phyloP scores from a whole-genome alignment of 2,797 vertebrate genomes.

The Mastacembelus armatus region DNA sequence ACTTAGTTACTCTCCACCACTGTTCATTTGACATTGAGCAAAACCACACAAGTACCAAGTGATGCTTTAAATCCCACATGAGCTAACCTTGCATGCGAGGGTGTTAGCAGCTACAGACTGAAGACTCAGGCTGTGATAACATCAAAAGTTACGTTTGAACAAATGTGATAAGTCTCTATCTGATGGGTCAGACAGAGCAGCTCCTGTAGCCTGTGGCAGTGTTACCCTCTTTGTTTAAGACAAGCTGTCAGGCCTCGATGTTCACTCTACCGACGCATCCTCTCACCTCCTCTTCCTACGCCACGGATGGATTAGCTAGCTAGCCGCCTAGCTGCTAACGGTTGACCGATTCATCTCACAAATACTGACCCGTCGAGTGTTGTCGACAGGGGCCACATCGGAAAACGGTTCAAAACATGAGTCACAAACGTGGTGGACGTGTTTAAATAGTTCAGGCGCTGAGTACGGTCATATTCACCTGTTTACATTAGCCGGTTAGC shows the following conservation, averaged over 20 bases:
- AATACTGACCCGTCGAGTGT: neutral
- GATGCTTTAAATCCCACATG: neutral
- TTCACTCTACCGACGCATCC: slow-evolving; percentile 45
- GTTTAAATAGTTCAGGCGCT: neutral
- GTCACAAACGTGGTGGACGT: accelerated
- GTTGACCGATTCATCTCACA: neutral
- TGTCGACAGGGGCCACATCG: neutral
- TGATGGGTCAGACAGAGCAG: neutral
- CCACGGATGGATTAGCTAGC: slow-evolving; percentile 73
- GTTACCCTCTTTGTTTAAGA: neutral
- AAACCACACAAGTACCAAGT: neutral
- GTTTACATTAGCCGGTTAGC: slow-evolving; percentile 68
- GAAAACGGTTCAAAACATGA: accelerated
- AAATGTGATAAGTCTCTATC: slow-evolving; percentile 18
- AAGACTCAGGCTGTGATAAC: neutral
- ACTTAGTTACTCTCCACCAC: neutral
- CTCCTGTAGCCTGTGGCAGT: neutral
- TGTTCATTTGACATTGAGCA: neutral
- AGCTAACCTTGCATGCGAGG: neutral
- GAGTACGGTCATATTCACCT: slow-evolving; percentile 52
- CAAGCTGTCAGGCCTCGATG: slow-evolving; percentile 14
- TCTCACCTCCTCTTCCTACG: slow-evolving; percentile 64
- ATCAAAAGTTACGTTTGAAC: neutral
- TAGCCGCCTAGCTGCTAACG: slow-evolving; percentile 57
- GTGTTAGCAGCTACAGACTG: neutral